Evolutionary conservation across 2,113 vertebrate genomes (phyloP), one percentile per base, ranked within the genome.

Genomic region (Apodemus sylvaticus): DNA sequence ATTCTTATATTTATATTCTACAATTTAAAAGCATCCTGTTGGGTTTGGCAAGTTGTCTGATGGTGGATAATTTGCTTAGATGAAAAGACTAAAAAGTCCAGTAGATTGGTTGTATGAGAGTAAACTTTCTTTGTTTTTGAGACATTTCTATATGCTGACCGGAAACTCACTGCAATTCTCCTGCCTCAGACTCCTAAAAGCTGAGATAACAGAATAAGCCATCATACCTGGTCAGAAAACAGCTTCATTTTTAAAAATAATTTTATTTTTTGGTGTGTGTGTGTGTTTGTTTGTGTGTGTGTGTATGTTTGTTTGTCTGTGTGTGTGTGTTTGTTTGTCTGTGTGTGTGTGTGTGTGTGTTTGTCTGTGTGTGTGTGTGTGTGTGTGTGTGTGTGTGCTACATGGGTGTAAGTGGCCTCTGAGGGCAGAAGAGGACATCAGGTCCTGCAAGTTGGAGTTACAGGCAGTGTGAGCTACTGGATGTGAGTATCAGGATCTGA

Each of bases 1-100:
- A n/a, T n/a, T n/a, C 45, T 48, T 48, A 51, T 4, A 73, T 8
- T 92, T 76, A 55, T 22, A 71, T 55, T 48, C 14, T 24, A 17
- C 16, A 53, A 55, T 90, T 91, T 64, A 89, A 58, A 94, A 81
- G 82, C 53, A 78, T 24, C 42, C 39, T 36, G 55, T 74, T 26
- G 81, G 85, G 36, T 73, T 45, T 45, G 31, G 26, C 39, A 7
- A 64, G 19, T 19, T 92, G 10, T 48, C 11, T 1, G 34, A 74
- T 48, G 90, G 89, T 71, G 55, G 5, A 81, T 39, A 96, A 34
- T 77, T 90, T 86, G 77, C 76, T 88, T 90, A 73, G 66, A 34
- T 34, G 31, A 53, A 66, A 93, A 86, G 74, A 89, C 26, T 31
- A 90, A 90, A 86, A 81, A 36, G 24, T 58, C 85, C 34, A 71